phyloP scores from a whole-genome alignment of 2,113 vertebrate species.

The Eira barbara region DNA sequence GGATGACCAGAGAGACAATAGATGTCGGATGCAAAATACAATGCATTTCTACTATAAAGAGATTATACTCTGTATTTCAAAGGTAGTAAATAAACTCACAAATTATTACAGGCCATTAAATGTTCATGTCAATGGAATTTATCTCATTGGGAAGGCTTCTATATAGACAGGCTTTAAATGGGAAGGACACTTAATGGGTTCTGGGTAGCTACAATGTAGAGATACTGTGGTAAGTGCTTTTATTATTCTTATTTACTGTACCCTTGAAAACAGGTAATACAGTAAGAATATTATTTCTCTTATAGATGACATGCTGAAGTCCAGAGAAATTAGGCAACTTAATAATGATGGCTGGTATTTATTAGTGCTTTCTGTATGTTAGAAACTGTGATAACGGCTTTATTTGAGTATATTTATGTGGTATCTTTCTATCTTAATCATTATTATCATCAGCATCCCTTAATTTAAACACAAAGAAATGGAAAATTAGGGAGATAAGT shows the following conservation, averaged over 20 bases:
- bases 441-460: neutral
- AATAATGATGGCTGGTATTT: neutral
- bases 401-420: neutral
- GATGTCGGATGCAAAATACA: neutral
- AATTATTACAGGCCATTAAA: neutral
- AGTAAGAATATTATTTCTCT: neutral
- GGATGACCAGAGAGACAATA: neutral
- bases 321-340: neutral
- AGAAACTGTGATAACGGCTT: neutral
- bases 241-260: neutral
- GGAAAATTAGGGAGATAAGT: neutral
- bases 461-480: conserved; percentile 16
- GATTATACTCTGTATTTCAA: neutral
- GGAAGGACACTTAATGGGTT: neutral
- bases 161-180: neutral
- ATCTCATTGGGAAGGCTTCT: neutral
- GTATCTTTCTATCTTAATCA: neutral
- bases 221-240: neutral
- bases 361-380: neutral
- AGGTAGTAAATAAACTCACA: neutral
- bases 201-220: neutral
- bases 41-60: neutral
- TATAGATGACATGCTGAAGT: neutral
- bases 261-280: neutral
- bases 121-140: neutral